Conservation (phyloP, 1,140 invertebrate species). For the Oryctes rhinoceros region DNA sequence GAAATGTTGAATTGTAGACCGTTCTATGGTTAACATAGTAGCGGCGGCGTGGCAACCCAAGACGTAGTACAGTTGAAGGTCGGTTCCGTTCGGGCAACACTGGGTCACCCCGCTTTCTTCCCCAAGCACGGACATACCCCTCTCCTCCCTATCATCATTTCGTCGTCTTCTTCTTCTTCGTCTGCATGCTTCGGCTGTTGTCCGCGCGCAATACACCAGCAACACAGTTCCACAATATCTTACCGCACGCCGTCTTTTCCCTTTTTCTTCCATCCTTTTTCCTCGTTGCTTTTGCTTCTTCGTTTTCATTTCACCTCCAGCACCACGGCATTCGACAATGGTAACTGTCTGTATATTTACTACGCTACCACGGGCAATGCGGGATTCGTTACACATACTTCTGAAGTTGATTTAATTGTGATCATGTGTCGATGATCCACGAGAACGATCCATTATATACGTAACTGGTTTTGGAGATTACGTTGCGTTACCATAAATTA, state of each 20-base stretch:
- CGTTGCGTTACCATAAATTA: constrained; percentile 34
- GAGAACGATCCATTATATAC: constrained; percentile 22
- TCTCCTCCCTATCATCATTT: not conserved
- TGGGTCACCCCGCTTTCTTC: constrained; percentile 34
- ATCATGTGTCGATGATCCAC: constrained; percentile 31
- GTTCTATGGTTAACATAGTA: constrained; percentile 17
- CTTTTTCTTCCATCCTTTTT: constrained; percentile 12
- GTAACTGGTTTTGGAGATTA: constrained; percentile 34
- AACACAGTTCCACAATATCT: constrained; percentile 24
- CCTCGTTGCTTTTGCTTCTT: not conserved
- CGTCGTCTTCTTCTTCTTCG: not conserved
- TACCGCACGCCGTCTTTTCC: not conserved
- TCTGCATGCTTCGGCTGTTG: not conserved
- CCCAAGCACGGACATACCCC: constrained; percentile 12
- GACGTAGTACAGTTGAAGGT: constrained; percentile 28
- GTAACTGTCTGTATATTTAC: constrained; percentile 34
- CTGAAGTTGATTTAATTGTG: constrained; percentile 33
- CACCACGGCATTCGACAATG: constrained; percentile 22
- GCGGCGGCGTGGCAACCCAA: constrained; percentile 28
- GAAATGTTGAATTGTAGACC: constrained; percentile 31
- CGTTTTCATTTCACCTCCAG: constrained; percentile 10
- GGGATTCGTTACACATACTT: constrained; percentile 32
- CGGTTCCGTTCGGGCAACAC: constrained; percentile 19
- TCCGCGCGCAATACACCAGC: constrained; percentile 24
- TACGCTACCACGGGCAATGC: constrained; percentile 30